These are phyloP conservation scores for Grus americana DNA, from an alignment of 2,113 vertebrate species.

Conservation along the genomic window DNA sequence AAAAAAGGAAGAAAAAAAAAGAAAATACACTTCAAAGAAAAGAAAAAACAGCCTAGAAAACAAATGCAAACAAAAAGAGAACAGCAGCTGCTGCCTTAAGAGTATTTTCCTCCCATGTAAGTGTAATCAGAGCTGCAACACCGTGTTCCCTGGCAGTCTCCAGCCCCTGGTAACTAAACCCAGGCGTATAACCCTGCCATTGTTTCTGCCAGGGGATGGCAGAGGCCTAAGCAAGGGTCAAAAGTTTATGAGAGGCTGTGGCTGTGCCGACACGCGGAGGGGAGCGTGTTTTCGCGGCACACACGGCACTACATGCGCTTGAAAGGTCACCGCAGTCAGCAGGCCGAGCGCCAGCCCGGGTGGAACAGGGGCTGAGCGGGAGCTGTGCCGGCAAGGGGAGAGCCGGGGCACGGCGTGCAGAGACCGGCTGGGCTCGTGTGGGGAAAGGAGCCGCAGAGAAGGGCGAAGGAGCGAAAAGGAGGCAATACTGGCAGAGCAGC, in stretches of 20 bases:
- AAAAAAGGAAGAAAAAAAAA: background rate
- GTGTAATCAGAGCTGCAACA: background rate
- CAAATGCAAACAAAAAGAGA: background rate
- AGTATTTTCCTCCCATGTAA: background rate
- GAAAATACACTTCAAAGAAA: background rate
- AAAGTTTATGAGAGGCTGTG: background rate
- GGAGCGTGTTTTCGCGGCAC: background rate
- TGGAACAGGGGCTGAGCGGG: background rate
- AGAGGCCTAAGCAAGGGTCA: slow-evolving; percentile 4
- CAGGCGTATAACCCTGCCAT: background rate
- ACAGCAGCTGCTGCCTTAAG: background rate
- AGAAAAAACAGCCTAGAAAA: background rate
- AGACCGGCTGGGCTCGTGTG: accelerated
- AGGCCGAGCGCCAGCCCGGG: background rate
- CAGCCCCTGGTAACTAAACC: background rate
- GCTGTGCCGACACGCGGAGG: background rate
- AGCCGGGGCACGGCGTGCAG: accelerated
- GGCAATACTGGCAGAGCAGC: background rate
- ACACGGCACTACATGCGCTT: background rate
- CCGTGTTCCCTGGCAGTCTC: background rate
- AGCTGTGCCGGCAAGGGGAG: background rate
- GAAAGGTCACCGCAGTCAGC: background rate
- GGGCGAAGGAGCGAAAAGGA: background rate
- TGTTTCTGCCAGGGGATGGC: background rate
- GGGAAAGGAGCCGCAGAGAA: background rate